Percentiles rank a stretch among this genome's conserved stretches.
phyloP scores from a whole-genome alignment of 2,113 vertebrate genomes.

The Epinephelus moara region DNA sequence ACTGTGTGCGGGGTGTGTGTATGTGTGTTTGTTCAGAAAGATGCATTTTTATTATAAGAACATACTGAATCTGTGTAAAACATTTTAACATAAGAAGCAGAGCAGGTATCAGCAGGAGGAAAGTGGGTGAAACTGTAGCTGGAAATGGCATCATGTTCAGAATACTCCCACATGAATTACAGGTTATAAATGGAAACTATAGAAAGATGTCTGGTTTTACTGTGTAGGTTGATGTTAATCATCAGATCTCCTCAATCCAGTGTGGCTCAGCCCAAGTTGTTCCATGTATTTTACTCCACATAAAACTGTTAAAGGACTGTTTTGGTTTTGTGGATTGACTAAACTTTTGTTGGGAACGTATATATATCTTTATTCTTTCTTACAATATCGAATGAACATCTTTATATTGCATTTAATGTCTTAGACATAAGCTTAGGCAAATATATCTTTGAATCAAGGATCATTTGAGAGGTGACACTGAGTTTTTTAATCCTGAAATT shows the following conservation, averaged over 20 bases:
- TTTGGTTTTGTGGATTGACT: neutral
- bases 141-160: conserved; percentile 7
- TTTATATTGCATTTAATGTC: no score
- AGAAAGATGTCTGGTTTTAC: neutral
- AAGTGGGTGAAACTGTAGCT: conserved; percentile 21
- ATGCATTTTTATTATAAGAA: neutral
- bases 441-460: no score
- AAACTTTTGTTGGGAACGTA: neutral
- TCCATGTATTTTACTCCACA: no score
- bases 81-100: neutral
- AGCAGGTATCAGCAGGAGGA: conserved; percentile 5
- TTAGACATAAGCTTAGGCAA: no score
- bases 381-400: neutral
- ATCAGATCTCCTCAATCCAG: conserved; percentile 17
- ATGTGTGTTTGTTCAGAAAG: neutral
- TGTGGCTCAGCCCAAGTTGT: neutral
- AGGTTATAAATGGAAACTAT: conserved; percentile 24
- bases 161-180: conserved; percentile 10
- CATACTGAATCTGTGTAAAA: neutral
- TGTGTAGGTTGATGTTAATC: conserved; percentile 12
- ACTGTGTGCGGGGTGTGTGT: neutral
- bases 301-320: neutral
- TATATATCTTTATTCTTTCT: neutral
- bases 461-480: no score
- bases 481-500: no score